Percentiles rank a stretch among this genome's conserved stretches.
These are phyloP conservation scores for Lochmaea crataegi DNA, from an alignment of 2,888 invertebrate genomes.

Conservation along the genomic window DNA sequence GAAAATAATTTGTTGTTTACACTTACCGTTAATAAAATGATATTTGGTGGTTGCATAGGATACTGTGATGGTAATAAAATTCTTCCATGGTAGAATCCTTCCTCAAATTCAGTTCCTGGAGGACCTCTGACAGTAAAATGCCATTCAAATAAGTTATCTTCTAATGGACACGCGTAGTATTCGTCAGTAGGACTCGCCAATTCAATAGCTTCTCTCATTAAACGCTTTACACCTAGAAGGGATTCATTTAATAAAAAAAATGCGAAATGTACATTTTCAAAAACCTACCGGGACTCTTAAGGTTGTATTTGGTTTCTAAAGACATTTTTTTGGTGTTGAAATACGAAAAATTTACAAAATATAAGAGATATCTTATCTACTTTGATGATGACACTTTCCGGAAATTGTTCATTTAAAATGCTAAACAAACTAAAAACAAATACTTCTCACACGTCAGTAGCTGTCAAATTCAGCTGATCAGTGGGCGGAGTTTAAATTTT, in stretches of 20 bases:
- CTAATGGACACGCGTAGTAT: constrained; percentile 88
- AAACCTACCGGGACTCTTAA: constrained; percentile 71
- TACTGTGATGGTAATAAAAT: constrained; percentile 93
- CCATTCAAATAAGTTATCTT: constrained; percentile 98
- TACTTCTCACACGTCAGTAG: constrained; percentile 36
- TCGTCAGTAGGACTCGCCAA: constrained; percentile 88
- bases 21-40: constrained; percentile 87
- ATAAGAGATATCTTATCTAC: constrained; percentile 19
- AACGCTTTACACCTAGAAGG: constrained; percentile 83
- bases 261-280: not conserved
- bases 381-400: constrained; percentile 38
- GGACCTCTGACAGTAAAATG: constrained; percentile 96
- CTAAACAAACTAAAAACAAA: constrained; percentile 44
- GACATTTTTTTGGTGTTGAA: constrained; percentile 61
- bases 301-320: constrained; percentile 70
- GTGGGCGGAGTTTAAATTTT: not conserved
- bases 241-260: too few relatives aligned
- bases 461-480: constrained; percentile 34
- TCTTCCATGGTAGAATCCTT: constrained; percentile 92
- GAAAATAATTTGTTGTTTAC: constrained; percentile 2
- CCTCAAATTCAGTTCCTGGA: constrained; percentile 87
- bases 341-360: constrained; percentile 15
- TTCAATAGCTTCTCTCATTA: constrained; percentile 93
- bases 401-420: constrained; percentile 37
- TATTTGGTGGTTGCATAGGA: constrained; percentile 97